Evolutionary conservation across 2,888 invertebrate species (phyloP), one percentile per base, ranked within the genome.

Genomic region (Oegoconia quadripuncta): DNA sequence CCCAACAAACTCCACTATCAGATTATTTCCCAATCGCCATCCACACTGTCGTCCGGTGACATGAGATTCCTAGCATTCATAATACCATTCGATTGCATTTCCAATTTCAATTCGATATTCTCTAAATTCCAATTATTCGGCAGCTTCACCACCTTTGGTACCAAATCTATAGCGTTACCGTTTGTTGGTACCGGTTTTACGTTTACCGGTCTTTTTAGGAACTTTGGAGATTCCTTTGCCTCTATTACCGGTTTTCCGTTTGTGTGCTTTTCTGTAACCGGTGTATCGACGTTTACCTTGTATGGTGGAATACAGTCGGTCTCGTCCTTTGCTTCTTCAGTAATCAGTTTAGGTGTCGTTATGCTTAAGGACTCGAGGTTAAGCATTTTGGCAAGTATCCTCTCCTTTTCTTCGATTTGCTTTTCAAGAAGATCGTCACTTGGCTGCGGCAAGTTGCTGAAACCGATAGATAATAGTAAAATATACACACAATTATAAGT

Each of bases 341-440:
- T 30, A 11, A 50, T 12, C 3, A 26, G 3, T 31, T 37, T 46
- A 2, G 54, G 45, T 13, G 51, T 44, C 37, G 58, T 52, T 39
- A 82, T 81, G 55, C 81, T 82, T 14, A 83, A 65, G 0, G 87
- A 87, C 36, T 92, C 91, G 29, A 93, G 83, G 62, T 91, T 90
- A 18, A 93, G 74, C 64, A 92, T 86, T 59, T 91, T 91, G 0
- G 92, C 92, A 9, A 93, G 72, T 13, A 92, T 88, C 65, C 91
- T 93, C 55, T 95, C 94, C 65, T 95, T 95, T 47, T 90, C 89
- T 64, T 91, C 92, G 26, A 95, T 92, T 49, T 94, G 92, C 50
- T 91, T 90, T 51, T 91, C 90, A 34, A 95, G 90, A 0, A 90
- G 89, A 3, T 91, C 91, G 68, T 91, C 92, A 56, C 88, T 79